Conservation (phyloP, 2,888 invertebrate genomes). For the Papilio gigon region DNA sequence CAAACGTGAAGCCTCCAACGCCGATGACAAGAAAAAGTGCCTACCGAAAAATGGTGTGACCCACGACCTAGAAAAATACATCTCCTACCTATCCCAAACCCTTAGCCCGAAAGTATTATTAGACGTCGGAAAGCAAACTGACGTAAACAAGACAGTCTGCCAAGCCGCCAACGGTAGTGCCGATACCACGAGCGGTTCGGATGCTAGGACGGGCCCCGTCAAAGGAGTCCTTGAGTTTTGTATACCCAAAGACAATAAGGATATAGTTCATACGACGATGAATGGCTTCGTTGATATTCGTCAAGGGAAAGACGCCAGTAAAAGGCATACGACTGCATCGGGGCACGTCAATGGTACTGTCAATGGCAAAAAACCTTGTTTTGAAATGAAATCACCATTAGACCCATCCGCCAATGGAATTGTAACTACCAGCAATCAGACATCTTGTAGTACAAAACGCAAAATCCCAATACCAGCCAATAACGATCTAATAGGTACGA, state of each 20-base stretch:
- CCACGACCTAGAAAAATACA: conserved; percentile 77
- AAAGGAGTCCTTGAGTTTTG: conserved; percentile 64
- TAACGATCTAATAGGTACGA: conserved; percentile 54
- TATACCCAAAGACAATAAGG: conserved; percentile 61
- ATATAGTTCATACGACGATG: conserved; percentile 61
- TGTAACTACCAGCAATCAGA: conserved; percentile 51
- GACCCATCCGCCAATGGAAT: conserved; percentile 73
- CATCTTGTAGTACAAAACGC: conserved; percentile 43
- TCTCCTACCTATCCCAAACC: conserved; percentile 77
- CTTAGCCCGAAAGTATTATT: conserved; percentile 76
- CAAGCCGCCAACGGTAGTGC: conserved; percentile 51
- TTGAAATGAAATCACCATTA: conserved; percentile 54
- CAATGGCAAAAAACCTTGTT: conserved; percentile 61
- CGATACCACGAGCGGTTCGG: conserved; percentile 57
- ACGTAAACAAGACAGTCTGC: conserved; percentile 48
- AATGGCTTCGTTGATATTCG: conserved; percentile 72
- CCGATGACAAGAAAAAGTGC: conserved; percentile 75
- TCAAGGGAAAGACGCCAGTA: conserved; percentile 58
- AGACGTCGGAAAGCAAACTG: conserved; percentile 70
- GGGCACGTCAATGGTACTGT: conserved; percentile 62
- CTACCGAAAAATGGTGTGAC: conserved; percentile 75
- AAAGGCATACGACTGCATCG: conserved; percentile 59
- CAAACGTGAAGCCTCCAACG: conserved; percentile 70
- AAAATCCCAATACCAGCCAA: conserved; percentile 68
- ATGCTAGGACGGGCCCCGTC: conserved; percentile 54